Conservation (phyloP, 2,113 vertebrate genomes). For the Microcebus lehilahytsara region DNA sequence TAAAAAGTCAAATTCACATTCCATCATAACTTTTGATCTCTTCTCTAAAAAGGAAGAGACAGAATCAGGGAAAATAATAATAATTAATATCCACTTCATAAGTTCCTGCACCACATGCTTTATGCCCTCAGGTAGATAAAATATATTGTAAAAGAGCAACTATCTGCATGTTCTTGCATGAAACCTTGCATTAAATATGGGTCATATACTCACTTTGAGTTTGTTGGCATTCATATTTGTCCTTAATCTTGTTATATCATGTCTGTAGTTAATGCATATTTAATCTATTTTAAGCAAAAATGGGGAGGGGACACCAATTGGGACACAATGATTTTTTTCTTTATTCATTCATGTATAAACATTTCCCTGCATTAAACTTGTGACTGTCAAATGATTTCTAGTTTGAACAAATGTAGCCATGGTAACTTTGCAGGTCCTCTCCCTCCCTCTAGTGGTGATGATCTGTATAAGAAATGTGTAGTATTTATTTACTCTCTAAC, state of each 20-base stretch:
- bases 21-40: not conserved
- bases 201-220: not conserved
- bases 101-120: not conserved
- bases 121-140: not conserved
- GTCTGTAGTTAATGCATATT: not conserved
- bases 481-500: accelerated
- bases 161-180: not conserved
- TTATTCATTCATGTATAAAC: not conserved
- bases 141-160: not conserved
- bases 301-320: not conserved
- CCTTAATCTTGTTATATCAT: not conserved
- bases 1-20: not conserved
- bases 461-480: not conserved
- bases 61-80: not conserved
- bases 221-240: not conserved
- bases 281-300: not conserved
- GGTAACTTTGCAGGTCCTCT: not conserved
- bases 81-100: not conserved
- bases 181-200: not conserved
- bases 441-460: conserved; percentile 59
- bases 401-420: not conserved
- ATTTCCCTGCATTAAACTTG: not conserved
- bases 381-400: not conserved
- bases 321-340: not conserved
- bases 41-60: not conserved